Evolutionary conservation across 2,797 vertebrate genomes (phyloP), one percentile per base, ranked within the genome.

Genomic region (Fringilla coelebs): DNA sequence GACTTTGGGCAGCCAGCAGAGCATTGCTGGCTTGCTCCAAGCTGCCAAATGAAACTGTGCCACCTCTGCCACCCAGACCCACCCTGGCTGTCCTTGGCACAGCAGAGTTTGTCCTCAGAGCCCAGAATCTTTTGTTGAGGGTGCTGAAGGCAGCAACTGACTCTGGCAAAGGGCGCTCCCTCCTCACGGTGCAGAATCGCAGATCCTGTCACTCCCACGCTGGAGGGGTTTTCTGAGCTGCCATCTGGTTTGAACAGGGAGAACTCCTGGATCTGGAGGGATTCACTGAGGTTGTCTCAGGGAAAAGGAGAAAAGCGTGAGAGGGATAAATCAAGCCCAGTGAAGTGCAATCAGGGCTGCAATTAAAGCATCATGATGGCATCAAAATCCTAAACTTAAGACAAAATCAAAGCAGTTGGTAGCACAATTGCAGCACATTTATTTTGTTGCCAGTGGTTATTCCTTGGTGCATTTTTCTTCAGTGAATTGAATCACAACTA

Each of bases 401-500:
- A 28, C 92, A 84, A n/a, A 93, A 95, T 90, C 95, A 95, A 90
- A 84, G 67, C 22, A 9, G 90, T 93, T 97, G 95, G 94, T 54
- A 96, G 96, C 93, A 94, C 92, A 96, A 91, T 89, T 65, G 73
- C 20, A 77, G 93, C 74, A 85, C 90, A 86, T 96, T 90, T 85
- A 66, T 95, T 97, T 94, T 93, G 94, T 94, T 93, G 96, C 91
- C 94, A 87, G 58, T 93, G 94, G 86, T 97, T 97, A 90, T 96
- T 97, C 96, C 95, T 90, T 85, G 54, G 66, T 94, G 82, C 96
- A 94, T 98, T 97, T 98, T 97, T 97, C 96, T 97, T 95, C 96
- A 91, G 94, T 90, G 97, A 98, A 96, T 89, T 96, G 97, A 97
- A 97, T 97, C 97, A 95, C 95, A 97, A 96, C 97, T 97, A 98